Evolutionary conservation across 2,113 vertebrate species (phyloP), one percentile per base, ranked within the genome.

Genomic region (Gambusia affinis): DNA sequence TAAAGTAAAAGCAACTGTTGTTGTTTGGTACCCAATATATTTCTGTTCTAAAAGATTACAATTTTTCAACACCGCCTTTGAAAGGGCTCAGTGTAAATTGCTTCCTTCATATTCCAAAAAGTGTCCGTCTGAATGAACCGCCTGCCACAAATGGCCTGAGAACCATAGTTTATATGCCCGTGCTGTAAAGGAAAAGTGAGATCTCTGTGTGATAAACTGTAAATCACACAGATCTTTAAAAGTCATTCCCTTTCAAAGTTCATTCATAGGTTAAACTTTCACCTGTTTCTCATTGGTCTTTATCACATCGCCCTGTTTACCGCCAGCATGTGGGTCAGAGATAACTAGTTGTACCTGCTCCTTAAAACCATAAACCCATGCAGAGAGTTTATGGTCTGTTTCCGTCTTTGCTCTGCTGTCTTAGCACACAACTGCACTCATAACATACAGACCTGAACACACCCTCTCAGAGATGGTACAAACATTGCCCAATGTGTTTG

Each of bases 401-500:
- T 88, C 79, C 78, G 85, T 73, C 64, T 76, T 68, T 66, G 39
- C 28, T 67, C 62, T 74, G 10, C 79, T 83, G 63, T 83, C 75
- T 72, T 81, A 88, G 88, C 79, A 80, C 0, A 33, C 51, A 71
- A 80, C 70, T 78, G 54, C 61, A 80, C 29, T 82, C 78, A 78
- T 4, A 47, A 62, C 57, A 71, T 54, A 62, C 72, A 80, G 80
- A 78, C 79, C 72, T 69, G 69, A 85, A 76, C 66, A 75, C 79
- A 82, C 75, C 70, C 67, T 64, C 76, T 24, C 78, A 60, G 62
- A 83, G 39, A 80, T 76, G 68, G 31, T 79, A 79, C 78, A 91
- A 86, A 84, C 35, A 85, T 90, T 91, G 85, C 85, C 80, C 74
- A 92, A 89, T 76, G 35, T 28, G 29, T 57, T 57, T 69, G n/a